phyloP scores from a whole-genome alignment of 2,888 invertebrate species.

The Isotomurus palustris region DNA sequence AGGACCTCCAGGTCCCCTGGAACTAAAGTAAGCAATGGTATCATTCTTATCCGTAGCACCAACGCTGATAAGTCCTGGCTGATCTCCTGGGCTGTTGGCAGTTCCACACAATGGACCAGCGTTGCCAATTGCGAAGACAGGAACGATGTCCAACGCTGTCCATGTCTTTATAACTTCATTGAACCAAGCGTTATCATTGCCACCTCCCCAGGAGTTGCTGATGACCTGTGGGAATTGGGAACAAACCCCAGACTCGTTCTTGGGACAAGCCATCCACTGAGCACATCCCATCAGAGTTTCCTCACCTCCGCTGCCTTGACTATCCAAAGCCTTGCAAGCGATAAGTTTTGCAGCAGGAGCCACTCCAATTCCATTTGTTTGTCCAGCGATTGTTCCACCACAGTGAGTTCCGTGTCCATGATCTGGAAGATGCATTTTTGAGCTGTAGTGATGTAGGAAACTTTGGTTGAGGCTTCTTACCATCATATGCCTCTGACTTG shows the following conservation, averaged over 20 bases:
- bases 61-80: conserved; percentile 1
- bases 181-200: not conserved
- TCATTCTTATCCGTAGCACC: not conserved
- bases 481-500: not conserved
- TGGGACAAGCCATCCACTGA: not conserved
- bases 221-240: not conserved
- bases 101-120: conserved; percentile 1
- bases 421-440: too few species aligned
- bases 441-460: too few species aligned
- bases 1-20: not conserved
- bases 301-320: not conserved
- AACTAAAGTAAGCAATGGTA: not conserved
- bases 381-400: not conserved
- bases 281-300: not conserved
- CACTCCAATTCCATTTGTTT: not conserved
- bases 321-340: not conserved
- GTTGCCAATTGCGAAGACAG: conserved; percentile 10
- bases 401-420: conserved; percentile 4
- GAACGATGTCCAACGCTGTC: not conserved
- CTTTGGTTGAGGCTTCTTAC: too few species aligned
- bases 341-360: not conserved
- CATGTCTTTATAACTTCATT: not conserved
- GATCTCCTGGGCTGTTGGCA: conserved; percentile 9
- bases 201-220: conserved; percentile 9
- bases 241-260: not conserved